Base-by-base conservation (phyloP, 2,888 invertebrate genomes). In the Eretmocerus hayati region DNA sequence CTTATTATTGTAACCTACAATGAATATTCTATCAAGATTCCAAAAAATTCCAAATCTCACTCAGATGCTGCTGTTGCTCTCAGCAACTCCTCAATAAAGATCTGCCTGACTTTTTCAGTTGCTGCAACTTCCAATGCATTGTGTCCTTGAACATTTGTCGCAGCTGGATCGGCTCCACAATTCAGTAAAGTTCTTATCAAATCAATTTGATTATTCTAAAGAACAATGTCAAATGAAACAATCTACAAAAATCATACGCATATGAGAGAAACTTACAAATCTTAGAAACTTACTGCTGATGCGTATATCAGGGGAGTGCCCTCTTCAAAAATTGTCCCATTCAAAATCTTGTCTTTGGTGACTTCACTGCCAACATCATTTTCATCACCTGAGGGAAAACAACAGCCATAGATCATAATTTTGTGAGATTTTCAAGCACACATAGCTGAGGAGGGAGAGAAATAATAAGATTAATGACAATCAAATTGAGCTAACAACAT, bases 51-150 rank as follows among this genome's bases (percentile, higher is more conserved):
- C 8, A 33, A 41, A 21, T 39, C 72, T 67, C 69, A 81, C 81
- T 80, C 79, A 11, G 78, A 78, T 58, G 77, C 77, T 20, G 81
- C 81, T 46, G 79, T 77, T 16, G 80, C 77, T 59, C 79, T 74
- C 16, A 82, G 66, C 22, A 81, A 66, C 60, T 81, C 79, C 55
- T 81, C 79, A 13, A 77, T 74, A 61, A 76, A 82, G 38, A 80
- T 77, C 42, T 74, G 73, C 36, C 72, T 71, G 57, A 80, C 76
- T 39, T 70, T 67, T 36, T 77, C 73, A 31, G 66, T 69, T 2
- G 71, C 63, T 18, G 76, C 74, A 32, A 78, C 63, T 55, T 80
- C 77, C 49, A 78, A 72, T 0, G 81, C 73, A 50, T 78, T 78
- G 53, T 75, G 72, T 4, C 79, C 78, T 38, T 75, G 72, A 22